Conservation (phyloP, 2,797 vertebrate species). For the Myotis planiceps region DNA sequence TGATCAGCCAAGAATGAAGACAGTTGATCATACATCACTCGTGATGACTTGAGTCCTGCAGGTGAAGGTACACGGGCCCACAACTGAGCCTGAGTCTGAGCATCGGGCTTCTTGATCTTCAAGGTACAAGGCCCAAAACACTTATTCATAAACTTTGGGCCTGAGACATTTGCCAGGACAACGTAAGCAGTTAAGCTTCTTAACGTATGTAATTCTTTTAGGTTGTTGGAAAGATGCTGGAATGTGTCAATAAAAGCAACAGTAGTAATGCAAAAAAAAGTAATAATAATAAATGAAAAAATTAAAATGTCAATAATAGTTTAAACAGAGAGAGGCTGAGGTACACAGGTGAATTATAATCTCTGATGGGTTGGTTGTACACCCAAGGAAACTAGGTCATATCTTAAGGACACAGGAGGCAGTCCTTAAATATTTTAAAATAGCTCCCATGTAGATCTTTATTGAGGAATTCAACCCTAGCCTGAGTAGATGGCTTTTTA, state of each 20-base stretch:
- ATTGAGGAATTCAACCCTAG: background rate
- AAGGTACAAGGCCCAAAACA: background rate
- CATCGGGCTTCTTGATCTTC: background rate
- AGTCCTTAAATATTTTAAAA: background rate
- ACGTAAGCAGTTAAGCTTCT: background rate
- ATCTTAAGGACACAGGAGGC: background rate
- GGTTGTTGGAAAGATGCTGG: background rate
- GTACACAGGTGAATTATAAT: background rate
- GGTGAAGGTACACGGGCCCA: background rate
- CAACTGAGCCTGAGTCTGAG: no score
- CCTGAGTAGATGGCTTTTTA: constrained; percentile 2
- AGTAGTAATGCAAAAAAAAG: background rate
- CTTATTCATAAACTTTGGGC: background rate
- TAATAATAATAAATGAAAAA: background rate
- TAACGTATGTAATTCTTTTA: background rate
- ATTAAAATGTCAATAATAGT: background rate
- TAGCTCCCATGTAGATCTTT: background rate
- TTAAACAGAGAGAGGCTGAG: background rate
- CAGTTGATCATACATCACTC: background rate
- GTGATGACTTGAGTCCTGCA: background rate
- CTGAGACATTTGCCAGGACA: background rate
- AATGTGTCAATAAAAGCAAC: background rate
- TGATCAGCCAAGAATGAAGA: background rate
- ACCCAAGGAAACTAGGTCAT: background rate
- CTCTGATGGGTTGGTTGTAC: background rate